Evolutionary conservation across 2,797 vertebrate genomes (phyloP), one percentile per base, ranked within the genome.

Genomic region (Serranus cabrilla): DNA sequence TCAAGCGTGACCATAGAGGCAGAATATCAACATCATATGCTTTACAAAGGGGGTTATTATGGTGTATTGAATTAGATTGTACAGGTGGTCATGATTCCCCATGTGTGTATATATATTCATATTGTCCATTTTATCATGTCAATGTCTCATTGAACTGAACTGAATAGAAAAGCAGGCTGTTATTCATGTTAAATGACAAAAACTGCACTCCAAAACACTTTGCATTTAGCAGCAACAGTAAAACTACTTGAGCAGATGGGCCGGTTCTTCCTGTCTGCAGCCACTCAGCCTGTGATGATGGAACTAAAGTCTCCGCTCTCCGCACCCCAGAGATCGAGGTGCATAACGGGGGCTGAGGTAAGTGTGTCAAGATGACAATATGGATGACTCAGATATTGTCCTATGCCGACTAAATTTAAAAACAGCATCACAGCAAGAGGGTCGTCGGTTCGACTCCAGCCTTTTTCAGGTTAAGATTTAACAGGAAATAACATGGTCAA

Each of bases 191-290:
- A 82, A 78, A 78, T 80, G 76, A 82, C 58, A 70, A 45, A 34
- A 78, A 79, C 64, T 58, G 50, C 52, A 20, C 20, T 77, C 54
- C 40, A 55, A 65, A 69, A 76, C 46, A 50, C 56, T 55, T 49
- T 13, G 13, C 34, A 80, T 56, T 78, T 70, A 74, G 62, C 74
- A 72, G 61, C 59, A 57, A 70, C 64, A 68, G 78, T 61, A 57
- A 70, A 86, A 91, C 80, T 82, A 88, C 91, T 96, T 96, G 82
- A 94, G 91, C 96, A 96, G 96, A 97, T 96, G 95, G 93, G 91
- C 94, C 40, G 0, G 71, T 93, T 93, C 90, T 96, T 95, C 94
- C 95, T 97, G 96, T 96, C 94, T 95, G 93, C 94, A 92, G 95
- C 93, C 93, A 94, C 94, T 95, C 94, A 87, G 90, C 89, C 83